These are phyloP conservation scores for Ibidorhyncha struthersii DNA, from an alignment of 2,113 vertebrate genomes.

Conservation along the genomic window DNA sequence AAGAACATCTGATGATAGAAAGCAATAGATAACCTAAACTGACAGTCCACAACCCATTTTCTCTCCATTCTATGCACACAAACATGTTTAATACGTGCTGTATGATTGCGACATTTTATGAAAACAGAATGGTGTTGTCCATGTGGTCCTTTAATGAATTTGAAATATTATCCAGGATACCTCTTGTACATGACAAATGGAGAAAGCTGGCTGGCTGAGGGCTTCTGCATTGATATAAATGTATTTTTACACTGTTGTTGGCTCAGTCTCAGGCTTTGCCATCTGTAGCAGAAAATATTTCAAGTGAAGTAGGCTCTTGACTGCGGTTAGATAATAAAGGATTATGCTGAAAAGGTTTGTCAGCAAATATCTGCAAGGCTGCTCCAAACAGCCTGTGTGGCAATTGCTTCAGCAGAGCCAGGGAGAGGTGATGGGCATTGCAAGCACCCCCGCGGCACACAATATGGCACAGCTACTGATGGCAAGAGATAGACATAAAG, in stretches of 20 bases:
- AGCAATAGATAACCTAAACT: neutral
- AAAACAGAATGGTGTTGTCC: neutral
- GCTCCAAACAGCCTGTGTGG: neutral
- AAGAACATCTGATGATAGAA: neutral
- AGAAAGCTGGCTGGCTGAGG: neutral
- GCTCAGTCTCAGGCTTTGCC: conserved; percentile 30
- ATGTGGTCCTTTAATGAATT: neutral
- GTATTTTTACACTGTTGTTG: conserved; percentile 38
- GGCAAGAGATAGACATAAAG: neutral
- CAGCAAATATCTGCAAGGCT: conserved; percentile 23
- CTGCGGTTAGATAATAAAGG: conserved; percentile 31
- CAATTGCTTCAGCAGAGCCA: neutral
- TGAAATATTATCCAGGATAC: neutral
- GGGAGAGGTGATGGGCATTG: neutral
- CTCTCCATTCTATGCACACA: neutral
- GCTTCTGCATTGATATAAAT: neutral
- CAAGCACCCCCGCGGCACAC: neutral
- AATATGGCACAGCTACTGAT: neutral
- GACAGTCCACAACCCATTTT: neutral
- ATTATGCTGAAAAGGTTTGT: conserved; percentile 35
- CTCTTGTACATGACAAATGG: neutral
- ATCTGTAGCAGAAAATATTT: conserved; percentile 59
- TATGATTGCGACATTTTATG: neutral
- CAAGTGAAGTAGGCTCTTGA: conserved; percentile 34
- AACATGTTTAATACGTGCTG: neutral